Percentiles rank a stretch among this genome's conserved stretches.
phyloP scores from a whole-genome alignment of 2,113 vertebrate genomes.

The Sclerurus mexicanus region DNA sequence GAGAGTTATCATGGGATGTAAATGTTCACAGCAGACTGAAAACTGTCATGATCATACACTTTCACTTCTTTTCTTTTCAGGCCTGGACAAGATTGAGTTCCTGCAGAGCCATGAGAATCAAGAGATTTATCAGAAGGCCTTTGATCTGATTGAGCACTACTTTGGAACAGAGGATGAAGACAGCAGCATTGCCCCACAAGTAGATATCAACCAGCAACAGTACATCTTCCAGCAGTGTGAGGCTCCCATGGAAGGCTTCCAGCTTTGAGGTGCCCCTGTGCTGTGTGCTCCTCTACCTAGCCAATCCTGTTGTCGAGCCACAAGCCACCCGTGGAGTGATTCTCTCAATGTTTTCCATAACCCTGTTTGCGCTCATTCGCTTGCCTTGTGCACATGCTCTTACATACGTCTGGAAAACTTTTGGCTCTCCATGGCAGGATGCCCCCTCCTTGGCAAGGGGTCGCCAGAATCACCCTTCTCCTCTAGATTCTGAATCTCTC shows the following conservation, averaged over 20 bases:
- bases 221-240: constrained; percentile 98
- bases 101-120: constrained; percentile 97
- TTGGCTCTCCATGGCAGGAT: constrained; percentile 76
- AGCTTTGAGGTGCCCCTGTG: constrained; percentile 84
- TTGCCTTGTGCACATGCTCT: constrained; percentile 82
- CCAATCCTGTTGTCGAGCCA: constrained; percentile 75
- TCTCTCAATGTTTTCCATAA: constrained; percentile 80
- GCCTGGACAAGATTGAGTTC: constrained; percentile 97
- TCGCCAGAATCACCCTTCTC: constrained; percentile 64
- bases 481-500: constrained; percentile 72
- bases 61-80: constrained; percentile 67
- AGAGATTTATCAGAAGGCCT: constrained; percentile 98
- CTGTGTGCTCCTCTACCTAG: constrained; percentile 63
- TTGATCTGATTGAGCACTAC: constrained; percentile 97
- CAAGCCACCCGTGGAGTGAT: constrained; percentile 76
- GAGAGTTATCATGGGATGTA: neutral
- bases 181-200: constrained; percentile 89
- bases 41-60: neutral
- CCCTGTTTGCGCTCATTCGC: constrained; percentile 80
- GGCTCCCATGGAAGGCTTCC: constrained; percentile 97
- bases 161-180: constrained; percentile 97
- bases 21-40: neutral
- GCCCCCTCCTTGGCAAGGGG: constrained; percentile 70
- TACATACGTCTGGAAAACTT: constrained; percentile 80
- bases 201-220: constrained; percentile 96